Evolutionary conservation across 1,140 invertebrate genomes (phyloP).

Genomic region (Melanaphis sacchari): DNA sequence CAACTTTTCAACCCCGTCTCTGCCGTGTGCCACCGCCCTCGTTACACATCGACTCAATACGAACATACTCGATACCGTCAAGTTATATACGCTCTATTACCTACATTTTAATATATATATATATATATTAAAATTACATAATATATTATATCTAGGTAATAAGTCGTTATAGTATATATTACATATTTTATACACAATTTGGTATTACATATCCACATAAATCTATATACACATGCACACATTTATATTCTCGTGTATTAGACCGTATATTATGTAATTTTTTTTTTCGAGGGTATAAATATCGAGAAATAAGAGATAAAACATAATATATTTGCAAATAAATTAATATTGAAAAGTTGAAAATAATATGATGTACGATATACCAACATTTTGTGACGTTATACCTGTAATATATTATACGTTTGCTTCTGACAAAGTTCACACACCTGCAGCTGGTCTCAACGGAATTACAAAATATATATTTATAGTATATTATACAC

Average conservation of each 20-base stretch:
- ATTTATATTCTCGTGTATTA: not conserved
- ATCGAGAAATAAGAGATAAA: not conserved
- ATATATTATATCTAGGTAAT: not conserved
- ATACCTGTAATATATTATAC: not conserved
- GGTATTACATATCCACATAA: not conserved
- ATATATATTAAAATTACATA: not conserved
- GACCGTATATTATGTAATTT: not conserved
- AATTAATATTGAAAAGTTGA: not conserved
- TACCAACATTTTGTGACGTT: not conserved
- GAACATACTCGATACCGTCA: not conserved
- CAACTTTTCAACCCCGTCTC: not conserved
- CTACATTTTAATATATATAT: not conserved
- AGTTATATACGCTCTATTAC: slow-evolving; percentile 7
- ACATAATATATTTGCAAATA: not conserved
- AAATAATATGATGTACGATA: not conserved
- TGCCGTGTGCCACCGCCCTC: too few relatives aligned
- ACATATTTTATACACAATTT: not conserved
- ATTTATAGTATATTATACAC: not conserved
- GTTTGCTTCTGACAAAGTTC: not conserved
- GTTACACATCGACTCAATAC: not conserved
- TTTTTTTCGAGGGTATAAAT: not conserved
- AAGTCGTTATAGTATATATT: not conserved
- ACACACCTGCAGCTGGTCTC: not conserved
- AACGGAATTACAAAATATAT: not conserved
- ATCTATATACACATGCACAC: not conserved